Conservation (phyloP, 2,797 vertebrate species). For the Lacerta bilineata region DNA sequence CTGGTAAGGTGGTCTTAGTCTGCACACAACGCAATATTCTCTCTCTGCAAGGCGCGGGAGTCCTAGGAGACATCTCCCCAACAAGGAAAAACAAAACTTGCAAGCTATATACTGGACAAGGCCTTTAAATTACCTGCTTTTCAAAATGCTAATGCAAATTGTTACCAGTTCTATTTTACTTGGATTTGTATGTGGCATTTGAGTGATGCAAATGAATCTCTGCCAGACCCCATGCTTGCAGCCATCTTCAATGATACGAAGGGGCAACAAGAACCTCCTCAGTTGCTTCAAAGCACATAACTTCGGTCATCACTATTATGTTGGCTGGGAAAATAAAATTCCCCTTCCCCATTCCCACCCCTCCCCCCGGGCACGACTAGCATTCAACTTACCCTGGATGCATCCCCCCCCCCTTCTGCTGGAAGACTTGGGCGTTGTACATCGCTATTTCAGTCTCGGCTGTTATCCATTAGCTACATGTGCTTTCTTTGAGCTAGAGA, state of each 20-base stretch:
- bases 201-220: constrained; percentile 37
- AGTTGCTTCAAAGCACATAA: constrained; percentile 8
- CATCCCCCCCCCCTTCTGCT: background rate
- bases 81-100: constrained; percentile 52
- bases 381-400: background rate
- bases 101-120: constrained; percentile 38
- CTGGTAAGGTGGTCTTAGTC: too few species aligned
- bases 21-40: too few species aligned
- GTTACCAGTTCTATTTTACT: constrained; percentile 65
- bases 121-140: constrained; percentile 50
- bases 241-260: background rate
- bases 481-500: constrained; percentile 36
- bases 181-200: constrained; percentile 55
- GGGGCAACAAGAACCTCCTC: background rate
- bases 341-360: too few species aligned
- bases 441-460: background rate
- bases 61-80: background rate
- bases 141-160: constrained; percentile 11
- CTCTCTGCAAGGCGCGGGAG: too few species aligned
- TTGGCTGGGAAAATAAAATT: too few species aligned
- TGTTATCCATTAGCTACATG: constrained; percentile 29
- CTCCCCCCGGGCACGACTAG: too few species aligned
- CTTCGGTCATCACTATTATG: too few species aligned
- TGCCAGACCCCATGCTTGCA: constrained; percentile 5
- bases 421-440: constrained; percentile 34